phyloP scores from a whole-genome alignment of 2,888 invertebrate species.

The Drosophila monieri region DNA sequence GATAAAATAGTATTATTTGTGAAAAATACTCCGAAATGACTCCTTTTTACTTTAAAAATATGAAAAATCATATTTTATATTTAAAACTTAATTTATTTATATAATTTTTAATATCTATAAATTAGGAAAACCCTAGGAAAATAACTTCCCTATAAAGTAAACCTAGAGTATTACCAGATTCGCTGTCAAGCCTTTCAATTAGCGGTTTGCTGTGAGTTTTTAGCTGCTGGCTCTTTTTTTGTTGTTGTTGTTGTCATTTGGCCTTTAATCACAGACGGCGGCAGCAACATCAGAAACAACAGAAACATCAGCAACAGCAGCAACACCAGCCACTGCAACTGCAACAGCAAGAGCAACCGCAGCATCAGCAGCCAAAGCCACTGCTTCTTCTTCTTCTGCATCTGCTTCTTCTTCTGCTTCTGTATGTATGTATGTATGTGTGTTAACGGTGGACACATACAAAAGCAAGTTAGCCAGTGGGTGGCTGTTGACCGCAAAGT shows the following conservation, averaged over 20 bases:
- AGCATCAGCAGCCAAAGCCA: slow-evolving; percentile 44
- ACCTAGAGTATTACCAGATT: background rate
- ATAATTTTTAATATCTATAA: too few relatives aligned
- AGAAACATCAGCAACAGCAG: slow-evolving; percentile 31
- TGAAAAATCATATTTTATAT: too few relatives aligned
- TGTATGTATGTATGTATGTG: too few relatives aligned
- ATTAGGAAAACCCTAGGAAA: too few relatives aligned
- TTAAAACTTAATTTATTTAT: too few relatives aligned
- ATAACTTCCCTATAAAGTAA: background rate
- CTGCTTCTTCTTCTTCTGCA: slow-evolving; percentile 16
- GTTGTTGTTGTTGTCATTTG: slow-evolving; percentile 50
- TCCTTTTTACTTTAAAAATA: too few relatives aligned
- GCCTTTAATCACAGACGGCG: slow-evolving; percentile 57
- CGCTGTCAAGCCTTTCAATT: background rate
- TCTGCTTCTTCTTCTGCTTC: slow-evolving; percentile 41
- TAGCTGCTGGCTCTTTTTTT: slow-evolving; percentile 9
- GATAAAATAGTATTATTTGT: too few relatives aligned
- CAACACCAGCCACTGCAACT: slow-evolving; percentile 31
- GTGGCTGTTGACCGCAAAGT: slow-evolving; percentile 71
- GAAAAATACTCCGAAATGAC: too few relatives aligned
- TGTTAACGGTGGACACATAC: slow-evolving; percentile 1
- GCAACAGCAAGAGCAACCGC: slow-evolving; percentile 30
- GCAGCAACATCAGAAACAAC: slow-evolving; percentile 39
- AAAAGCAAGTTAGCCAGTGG: slow-evolving; percentile 52
- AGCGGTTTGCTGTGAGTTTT: slow-evolving; percentile 17